Evolutionary conservation across 2,888 invertebrate species (phyloP).

Genomic region (Rhingia campestris): DNA sequence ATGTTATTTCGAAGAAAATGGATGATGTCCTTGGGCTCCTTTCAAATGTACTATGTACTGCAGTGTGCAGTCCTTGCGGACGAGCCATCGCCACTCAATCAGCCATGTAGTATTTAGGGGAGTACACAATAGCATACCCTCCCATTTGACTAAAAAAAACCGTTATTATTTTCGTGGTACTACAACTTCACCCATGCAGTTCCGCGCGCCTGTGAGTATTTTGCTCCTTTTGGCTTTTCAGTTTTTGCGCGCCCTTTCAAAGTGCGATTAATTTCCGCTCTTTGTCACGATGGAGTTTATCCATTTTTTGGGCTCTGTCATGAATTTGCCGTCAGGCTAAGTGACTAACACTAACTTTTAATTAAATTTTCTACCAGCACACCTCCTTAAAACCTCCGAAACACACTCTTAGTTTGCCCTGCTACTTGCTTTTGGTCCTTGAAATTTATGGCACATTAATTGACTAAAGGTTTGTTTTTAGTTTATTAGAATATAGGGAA

Average conservation of each 20-base stretch:
- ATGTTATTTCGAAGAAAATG: constrained; percentile 44
- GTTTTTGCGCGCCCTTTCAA: constrained; percentile 34
- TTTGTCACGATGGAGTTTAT: constrained; percentile 52
- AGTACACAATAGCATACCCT: not conserved
- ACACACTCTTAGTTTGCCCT: not conserved
- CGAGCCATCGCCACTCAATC: constrained; percentile 39
- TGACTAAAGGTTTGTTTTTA: constrained; percentile 69
- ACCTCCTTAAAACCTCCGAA: constrained; percentile 24
- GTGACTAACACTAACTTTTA: constrained; percentile 71
- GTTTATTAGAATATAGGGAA: constrained; percentile 45
- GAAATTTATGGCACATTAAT: constrained; percentile 70
- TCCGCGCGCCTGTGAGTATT: constrained; percentile 19
- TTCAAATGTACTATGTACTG: constrained; percentile 2
- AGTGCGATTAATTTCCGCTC: constrained; percentile 72
- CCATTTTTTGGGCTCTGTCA: constrained; percentile 19
- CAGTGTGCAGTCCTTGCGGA: constrained; percentile 2
- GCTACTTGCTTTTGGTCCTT: constrained; percentile 30
- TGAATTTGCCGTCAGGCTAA: constrained; percentile 57
- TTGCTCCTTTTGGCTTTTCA: constrained; percentile 1
- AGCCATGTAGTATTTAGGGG: not conserved
- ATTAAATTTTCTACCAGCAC: constrained; percentile 63
- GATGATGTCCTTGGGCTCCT: constrained; percentile 33
- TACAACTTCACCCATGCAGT: constrained; percentile 52
- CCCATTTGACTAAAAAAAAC: not conserved
- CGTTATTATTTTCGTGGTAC: constrained; percentile 45